Conservation (phyloP, 2,888 invertebrate species). For the Epinotia bilunana region DNA sequence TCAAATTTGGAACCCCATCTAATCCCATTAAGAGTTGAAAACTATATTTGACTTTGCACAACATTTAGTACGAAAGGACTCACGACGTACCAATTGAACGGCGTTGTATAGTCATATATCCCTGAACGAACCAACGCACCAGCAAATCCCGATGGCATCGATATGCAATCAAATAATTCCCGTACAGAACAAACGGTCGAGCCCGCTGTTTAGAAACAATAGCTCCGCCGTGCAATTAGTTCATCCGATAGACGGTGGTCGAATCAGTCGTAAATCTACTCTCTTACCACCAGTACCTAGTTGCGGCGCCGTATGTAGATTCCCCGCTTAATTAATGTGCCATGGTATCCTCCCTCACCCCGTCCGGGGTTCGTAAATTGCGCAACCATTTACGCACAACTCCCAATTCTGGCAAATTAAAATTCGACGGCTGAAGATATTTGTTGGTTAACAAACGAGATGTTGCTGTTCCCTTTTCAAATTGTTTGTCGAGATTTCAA, state of each 20-base stretch:
- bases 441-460: slow-evolving; percentile 50
- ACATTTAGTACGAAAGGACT: not conserved
- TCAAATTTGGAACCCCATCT: no score
- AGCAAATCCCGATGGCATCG: slow-evolving; percentile 52
- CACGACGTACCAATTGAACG: not conserved
- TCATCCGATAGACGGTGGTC: slow-evolving; percentile 82
- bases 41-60: not conserved
- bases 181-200: slow-evolving; percentile 62
- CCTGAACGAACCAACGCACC: slow-evolving; percentile 30
- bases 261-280: slow-evolving; percentile 82
- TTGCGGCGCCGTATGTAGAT: slow-evolving; percentile 81
- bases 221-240: slow-evolving; percentile 81
- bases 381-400: slow-evolving; percentile 76
- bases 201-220: slow-evolving; percentile 79
- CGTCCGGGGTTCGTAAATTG: slow-evolving; percentile 77
- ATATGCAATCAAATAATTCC: slow-evolving; percentile 71
- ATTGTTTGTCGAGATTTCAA: slow-evolving; percentile 32
- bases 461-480: slow-evolving; percentile 37
- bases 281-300: slow-evolving; percentile 78
- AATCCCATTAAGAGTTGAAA: not conserved
- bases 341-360: slow-evolving; percentile 76
- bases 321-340: slow-evolving; percentile 82
- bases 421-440: slow-evolving; percentile 64
- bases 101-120: slow-evolving; percentile 4
- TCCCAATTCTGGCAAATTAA: slow-evolving; percentile 73